Percentiles rank a stretch among this genome's conserved stretches.
phyloP scores from a whole-genome alignment of 1,140 invertebrate species.

The Trypoxylus dichotomus region DNA sequence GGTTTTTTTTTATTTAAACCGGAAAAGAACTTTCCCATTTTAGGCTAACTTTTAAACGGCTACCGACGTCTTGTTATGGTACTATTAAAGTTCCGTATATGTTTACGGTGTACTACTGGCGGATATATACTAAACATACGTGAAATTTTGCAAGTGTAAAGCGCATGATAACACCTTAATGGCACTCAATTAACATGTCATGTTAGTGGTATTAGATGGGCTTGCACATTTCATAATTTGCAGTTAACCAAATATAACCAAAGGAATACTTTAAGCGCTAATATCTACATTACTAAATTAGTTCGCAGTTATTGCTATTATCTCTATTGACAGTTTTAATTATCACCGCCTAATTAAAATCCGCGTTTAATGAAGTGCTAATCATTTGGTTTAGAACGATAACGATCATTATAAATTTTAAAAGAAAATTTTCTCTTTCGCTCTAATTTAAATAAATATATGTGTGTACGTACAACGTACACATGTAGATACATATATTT shows the following conservation, averaged over 20 bases:
- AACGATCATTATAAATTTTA: not conserved
- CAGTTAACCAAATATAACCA: not conserved
- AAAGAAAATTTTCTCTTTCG: conserved; percentile 4
- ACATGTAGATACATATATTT: too few species aligned
- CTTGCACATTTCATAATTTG: not conserved
- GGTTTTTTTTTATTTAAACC: too few species aligned
- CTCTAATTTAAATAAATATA: not conserved
- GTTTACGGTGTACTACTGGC: too few species aligned
- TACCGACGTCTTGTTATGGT: too few species aligned
- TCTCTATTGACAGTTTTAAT: not conserved
- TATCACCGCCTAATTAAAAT: not conserved
- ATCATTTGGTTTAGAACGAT: not conserved
- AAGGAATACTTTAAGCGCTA: not conserved
- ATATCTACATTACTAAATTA: not conserved
- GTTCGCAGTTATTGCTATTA: not conserved
- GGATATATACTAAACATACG: too few species aligned
- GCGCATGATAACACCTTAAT: not conserved
- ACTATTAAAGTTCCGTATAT: too few species aligned
- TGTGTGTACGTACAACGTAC: too few species aligned
- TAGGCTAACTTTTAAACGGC: too few species aligned
- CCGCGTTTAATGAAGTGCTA: not conserved
- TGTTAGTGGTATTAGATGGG: not conserved
- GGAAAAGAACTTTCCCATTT: too few species aligned
- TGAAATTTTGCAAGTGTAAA: too few species aligned
- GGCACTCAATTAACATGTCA: not conserved